phyloP scores from a whole-genome alignment of 2,888 invertebrate genomes.

The Rhagium mordax region DNA sequence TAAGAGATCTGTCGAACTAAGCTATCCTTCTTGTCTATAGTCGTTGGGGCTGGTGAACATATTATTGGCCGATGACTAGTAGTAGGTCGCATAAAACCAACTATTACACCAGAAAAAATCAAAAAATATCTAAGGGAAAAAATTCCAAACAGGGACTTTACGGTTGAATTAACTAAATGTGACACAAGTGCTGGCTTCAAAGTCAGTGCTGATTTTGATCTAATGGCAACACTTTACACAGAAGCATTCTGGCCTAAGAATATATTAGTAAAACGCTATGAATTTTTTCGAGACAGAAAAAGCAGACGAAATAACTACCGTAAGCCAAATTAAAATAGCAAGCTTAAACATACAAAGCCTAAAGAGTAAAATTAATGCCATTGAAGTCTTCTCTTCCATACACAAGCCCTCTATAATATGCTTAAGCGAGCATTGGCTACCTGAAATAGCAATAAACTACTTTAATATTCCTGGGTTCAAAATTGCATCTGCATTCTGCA shows the following conservation, averaged over 20 bases:
- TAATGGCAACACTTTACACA: neutral
- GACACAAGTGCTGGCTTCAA: neutral
- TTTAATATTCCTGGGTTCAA: neutral
- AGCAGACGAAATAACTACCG: neutral
- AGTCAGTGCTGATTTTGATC: neutral
- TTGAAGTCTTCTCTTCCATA: neutral
- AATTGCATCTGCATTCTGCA: neutral
- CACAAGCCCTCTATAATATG: neutral
- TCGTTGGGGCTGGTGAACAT: no score
- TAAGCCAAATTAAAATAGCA: neutral
- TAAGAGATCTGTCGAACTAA: no score
- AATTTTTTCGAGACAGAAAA: neutral
- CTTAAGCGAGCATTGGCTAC: no score
- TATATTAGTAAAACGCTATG: neutral
- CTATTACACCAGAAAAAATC: no score
- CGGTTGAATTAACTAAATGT: neutral
- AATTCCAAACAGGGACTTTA: neutral
- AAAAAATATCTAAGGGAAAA: neutral
- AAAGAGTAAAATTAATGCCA: neutral
- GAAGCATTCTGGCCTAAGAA: neutral
- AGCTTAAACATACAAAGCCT: neutral
- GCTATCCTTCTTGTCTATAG: no score
- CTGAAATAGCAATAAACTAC: no score
- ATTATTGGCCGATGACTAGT: no score
- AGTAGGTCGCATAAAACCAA: no score